Percentiles rank a stretch among this genome's conserved stretches.
Evolutionary conservation across 1,140 invertebrate species (phyloP).

Genomic region (Odontomachus brunneus): DNA sequence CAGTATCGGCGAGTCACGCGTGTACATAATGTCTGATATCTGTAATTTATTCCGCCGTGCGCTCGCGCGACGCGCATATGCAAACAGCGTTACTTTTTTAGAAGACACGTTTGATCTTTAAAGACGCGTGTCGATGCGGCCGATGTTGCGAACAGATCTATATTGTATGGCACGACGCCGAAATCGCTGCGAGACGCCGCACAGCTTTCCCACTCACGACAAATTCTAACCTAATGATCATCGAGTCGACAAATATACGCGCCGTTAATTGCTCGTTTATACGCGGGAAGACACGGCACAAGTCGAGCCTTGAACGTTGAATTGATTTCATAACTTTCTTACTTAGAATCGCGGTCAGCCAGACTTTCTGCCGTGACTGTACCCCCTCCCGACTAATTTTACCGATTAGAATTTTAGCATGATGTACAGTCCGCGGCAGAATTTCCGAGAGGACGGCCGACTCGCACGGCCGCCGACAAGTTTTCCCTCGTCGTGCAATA

Average conservation of each 20-base stretch:
- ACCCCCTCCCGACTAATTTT: conserved; percentile 79
- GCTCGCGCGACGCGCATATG: neutral
- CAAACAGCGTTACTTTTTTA: no score
- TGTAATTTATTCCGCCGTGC: neutral
- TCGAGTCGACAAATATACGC: no score
- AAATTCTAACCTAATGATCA: no score
- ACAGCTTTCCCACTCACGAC: no score
- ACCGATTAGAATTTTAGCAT: conserved; percentile 82
- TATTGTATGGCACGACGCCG: no score
- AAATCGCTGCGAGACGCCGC: no score
- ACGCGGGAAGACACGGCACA: neutral
- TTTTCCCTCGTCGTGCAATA: conserved; percentile 2
- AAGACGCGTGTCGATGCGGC: no score
- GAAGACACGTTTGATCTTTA: no score
- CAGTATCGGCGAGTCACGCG: no score
- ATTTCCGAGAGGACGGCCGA: conserved; percentile 33
- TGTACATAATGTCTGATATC: conserved; percentile 1
- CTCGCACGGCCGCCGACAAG: no score
- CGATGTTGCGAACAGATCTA: no score
- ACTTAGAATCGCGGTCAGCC: conserved; percentile 79
- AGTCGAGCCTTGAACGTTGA: conserved; percentile 56
- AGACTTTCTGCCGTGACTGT: conserved; percentile 76
- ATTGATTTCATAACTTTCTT: conserved; percentile 83
- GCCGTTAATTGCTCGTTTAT: conserved; percentile 17
- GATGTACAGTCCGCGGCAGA: conserved; percentile 72